These are phyloP conservation scores for Hemiscyllium ocellatum DNA, from an alignment of 2,113 vertebrate genomes.

Conservation along the genomic window DNA sequence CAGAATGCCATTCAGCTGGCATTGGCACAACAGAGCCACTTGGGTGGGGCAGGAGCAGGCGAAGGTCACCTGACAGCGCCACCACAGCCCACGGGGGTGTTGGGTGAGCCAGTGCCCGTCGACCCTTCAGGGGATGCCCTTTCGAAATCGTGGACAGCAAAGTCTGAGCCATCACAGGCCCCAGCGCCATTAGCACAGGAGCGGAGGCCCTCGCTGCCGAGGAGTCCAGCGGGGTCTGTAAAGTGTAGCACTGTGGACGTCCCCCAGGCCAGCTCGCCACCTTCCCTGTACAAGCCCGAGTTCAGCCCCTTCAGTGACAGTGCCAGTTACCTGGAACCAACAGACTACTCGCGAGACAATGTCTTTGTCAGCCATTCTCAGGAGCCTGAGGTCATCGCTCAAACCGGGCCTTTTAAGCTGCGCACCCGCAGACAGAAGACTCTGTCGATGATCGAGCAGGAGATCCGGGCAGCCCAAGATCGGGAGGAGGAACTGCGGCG, in stretches of 20 bases:
- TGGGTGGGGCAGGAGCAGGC: neutral
- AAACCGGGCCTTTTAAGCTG: slow-evolving; percentile 78
- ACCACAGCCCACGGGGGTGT: neutral
- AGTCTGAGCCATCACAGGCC: slow-evolving; percentile 64
- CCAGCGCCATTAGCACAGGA: slow-evolving; percentile 67
- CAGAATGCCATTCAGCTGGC: slow-evolving; percentile 86
- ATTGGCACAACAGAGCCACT: slow-evolving; percentile 67
- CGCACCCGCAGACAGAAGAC: slow-evolving; percentile 90
- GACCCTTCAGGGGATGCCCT: neutral
- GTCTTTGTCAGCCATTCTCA: slow-evolving; percentile 70
- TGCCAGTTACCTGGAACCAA: slow-evolving; percentile 83
- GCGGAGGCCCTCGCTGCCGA: slow-evolving; percentile 64
- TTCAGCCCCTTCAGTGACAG: slow-evolving; percentile 96
- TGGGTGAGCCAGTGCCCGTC: no score
- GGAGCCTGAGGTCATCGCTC: slow-evolving; percentile 66
- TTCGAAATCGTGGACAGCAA: slow-evolving; percentile 38
- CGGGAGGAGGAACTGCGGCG: slow-evolving; percentile 92
- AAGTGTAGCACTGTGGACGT: slow-evolving; percentile 68
- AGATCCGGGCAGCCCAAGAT: slow-evolving; percentile 92
- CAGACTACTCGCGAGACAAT: slow-evolving; percentile 62
- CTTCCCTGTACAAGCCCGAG: slow-evolving; percentile 56
- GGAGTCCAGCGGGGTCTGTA: slow-evolving; percentile 50
- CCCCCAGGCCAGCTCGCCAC: slow-evolving; percentile 13
- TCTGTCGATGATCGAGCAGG: slow-evolving; percentile 96
- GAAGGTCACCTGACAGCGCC: no score